Evolutionary conservation across 2,113 vertebrate genomes (phyloP), one percentile per base, ranked within the genome.

Genomic region (Nanorana parkeri): DNA sequence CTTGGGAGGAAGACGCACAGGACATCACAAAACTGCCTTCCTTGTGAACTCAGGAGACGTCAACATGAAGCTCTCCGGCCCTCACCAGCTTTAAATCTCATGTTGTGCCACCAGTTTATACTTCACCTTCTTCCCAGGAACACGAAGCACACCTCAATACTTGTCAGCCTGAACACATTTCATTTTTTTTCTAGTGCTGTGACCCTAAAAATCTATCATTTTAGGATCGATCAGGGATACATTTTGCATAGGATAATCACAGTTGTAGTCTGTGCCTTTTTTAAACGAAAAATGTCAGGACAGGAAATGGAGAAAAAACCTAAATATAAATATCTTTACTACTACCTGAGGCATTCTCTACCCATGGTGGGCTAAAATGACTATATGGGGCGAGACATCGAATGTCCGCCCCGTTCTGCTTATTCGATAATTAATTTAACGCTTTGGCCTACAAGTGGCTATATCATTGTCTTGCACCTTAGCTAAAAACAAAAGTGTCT

Each of bases 181-280:
- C 68, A 81, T 32, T 52, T 19, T 55, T 36, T 64, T 32, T 74
- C 8, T 32, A 36, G 10, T 56, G 21, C 3, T 3, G 17, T 15
- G 11, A 65, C 7, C 68, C 47, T 54, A 65, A 80, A n/a, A 73
- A 72, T 36, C 17, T 17, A 23, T 64, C 0, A 11, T 63, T 63
- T 63, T 72, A 52, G 79, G 47, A 29, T 73, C n/a, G 58, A 56
- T 75, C 80, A 81, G 80, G 80, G 80, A 81, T 41, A 32, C 64
- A 16, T 4, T 65, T 41, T 81, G 80, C 69, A 41, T 81, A 81
- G 17, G 80, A 81, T 81, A 81, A 81, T 81, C 80, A 68, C 29
- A 74, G 26, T 36, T 23, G 5, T 55, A 66, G 78, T n/a, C 15
- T 61, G 47, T 75, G 80, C 80, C 80, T 81, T 81, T 72, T 80